Conservation (phyloP, 2,113 vertebrate species). For the Callocephalon fimbriatum region DNA sequence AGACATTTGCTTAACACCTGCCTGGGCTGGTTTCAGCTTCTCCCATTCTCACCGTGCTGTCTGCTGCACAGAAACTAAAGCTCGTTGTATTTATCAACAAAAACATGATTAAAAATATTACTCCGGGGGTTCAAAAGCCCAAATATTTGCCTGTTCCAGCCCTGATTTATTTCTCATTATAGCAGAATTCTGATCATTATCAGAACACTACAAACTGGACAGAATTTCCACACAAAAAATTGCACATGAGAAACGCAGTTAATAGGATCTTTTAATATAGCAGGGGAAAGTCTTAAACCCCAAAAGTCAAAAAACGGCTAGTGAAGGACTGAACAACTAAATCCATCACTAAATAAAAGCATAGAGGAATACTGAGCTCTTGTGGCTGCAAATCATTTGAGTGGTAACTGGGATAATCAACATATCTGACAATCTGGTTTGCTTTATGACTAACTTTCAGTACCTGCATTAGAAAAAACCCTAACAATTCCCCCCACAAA, state of each 20-base stretch:
- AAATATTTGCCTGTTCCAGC: background rate
- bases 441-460: background rate
- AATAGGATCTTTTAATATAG: background rate
- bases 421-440: background rate
- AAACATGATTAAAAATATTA: background rate
- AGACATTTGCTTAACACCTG: constrained; percentile 31
- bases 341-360: background rate
- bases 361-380: background rate
- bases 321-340: background rate
- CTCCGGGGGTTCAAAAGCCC: background rate
- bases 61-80: background rate
- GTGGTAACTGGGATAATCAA: background rate
- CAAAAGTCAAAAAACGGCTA: background rate
- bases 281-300: background rate
- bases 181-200: constrained; percentile 15
- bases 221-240: background rate
- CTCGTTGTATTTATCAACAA: background rate
- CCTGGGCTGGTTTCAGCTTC: background rate
- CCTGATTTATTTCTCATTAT: constrained; percentile 4
- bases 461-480: background rate
- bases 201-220: background rate
- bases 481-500: background rate
- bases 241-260: background rate
- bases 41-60: background rate
- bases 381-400: background rate